phyloP scores from a whole-genome alignment of 2,113 vertebrate species.

The Sinosuthora webbiana region DNA sequence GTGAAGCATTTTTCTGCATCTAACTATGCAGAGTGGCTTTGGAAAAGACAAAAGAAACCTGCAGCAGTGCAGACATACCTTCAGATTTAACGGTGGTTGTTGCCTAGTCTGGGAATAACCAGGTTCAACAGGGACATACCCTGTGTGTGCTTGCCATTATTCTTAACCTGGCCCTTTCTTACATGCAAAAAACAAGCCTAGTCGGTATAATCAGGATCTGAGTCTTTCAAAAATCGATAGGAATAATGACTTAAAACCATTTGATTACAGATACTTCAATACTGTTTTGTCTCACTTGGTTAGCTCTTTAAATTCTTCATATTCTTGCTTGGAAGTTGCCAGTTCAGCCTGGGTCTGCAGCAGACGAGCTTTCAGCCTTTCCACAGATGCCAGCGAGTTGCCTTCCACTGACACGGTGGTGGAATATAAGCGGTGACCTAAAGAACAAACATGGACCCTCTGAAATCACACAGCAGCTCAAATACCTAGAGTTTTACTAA shows the following conservation, averaged over 20 bases:
- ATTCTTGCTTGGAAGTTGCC: slow-evolving; percentile 83
- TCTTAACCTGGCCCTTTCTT: neutral
- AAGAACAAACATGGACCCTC: neutral
- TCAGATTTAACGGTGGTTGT: neutral
- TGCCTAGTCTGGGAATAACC: neutral
- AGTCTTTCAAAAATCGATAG: neutral
- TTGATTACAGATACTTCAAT: neutral
- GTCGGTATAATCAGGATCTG: neutral
- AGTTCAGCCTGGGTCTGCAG: slow-evolving; percentile 87
- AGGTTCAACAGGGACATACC: neutral
- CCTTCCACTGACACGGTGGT: slow-evolving; percentile 66
- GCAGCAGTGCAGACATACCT: neutral
- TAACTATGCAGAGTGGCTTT: neutral
- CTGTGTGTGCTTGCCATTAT: neutral
- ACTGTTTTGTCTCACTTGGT: slow-evolving; percentile 80
- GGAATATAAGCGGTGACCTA: slow-evolving; percentile 72
- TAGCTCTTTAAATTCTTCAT: slow-evolving; percentile 91
- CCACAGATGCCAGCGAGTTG: slow-evolving; percentile 67
- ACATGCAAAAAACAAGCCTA: neutral
- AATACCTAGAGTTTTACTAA: neutral
- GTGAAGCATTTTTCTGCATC: neutral
- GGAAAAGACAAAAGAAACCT: neutral
- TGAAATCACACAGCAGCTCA: neutral
- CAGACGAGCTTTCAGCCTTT: slow-evolving; percentile 85
- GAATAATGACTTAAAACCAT: neutral